A percentile compares a stretch with the other conserved stretches of the same genome.
Evolutionary conservation across 2,797 vertebrate genomes (phyloP).

Genomic region (Megaceryle alcyon): DNA sequence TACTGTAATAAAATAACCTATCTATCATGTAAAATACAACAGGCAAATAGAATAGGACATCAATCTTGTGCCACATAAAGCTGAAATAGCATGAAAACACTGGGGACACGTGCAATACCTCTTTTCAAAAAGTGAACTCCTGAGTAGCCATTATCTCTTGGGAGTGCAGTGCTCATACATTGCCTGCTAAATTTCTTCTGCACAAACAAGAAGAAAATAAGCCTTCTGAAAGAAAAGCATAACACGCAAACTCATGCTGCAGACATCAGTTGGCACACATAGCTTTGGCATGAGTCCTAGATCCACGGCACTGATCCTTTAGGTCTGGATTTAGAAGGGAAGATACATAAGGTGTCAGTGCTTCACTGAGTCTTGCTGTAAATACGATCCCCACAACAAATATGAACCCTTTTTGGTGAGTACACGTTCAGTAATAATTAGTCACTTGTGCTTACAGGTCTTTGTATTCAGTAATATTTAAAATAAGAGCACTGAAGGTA

Average conservation of each 20-base stretch:
- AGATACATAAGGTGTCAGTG: not conserved
- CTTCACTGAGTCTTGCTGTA: not conserved
- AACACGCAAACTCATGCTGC: not conserved
- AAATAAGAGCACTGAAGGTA: not conserved
- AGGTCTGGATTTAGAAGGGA: not conserved
- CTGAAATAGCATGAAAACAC: not conserved
- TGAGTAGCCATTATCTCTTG: not conserved
- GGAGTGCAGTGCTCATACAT: not conserved
- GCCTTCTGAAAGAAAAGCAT: not conserved
- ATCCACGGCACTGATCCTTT: rapidly evolving
- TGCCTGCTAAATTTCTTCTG: not conserved
- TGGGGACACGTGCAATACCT: not conserved
- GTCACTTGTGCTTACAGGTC: not conserved
- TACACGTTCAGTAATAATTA: not conserved
- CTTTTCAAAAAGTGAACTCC: not conserved
- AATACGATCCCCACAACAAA: not conserved
- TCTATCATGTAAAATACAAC: not conserved
- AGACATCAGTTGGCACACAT: not conserved
- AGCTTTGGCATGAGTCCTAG: not conserved
- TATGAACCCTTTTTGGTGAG: not conserved
- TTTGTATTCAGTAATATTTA: not conserved
- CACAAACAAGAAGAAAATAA: conserved; percentile 2
- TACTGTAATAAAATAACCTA: not conserved
- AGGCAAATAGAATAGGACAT: conserved; percentile 8
- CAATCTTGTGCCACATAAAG: not conserved